Conservation (phyloP, 2,888 invertebrate genomes). For the Hyles lineata region DNA sequence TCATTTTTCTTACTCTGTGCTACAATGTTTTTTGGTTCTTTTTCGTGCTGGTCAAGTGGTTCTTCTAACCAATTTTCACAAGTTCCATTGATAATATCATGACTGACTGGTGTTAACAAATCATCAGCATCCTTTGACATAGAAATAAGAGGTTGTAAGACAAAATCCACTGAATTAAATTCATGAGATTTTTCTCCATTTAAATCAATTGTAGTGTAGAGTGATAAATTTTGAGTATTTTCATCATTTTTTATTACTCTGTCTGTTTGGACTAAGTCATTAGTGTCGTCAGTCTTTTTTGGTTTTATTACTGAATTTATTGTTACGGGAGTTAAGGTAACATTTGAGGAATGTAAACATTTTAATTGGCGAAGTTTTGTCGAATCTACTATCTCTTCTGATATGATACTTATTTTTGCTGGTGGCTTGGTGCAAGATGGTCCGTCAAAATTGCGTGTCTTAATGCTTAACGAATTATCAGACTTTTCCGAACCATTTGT, state of each 20-base stretch:
- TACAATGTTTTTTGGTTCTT: neutral
- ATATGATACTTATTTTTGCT: conserved; percentile 56
- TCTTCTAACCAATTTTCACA: too few species aligned
- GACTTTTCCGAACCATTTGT: conserved; percentile 28
- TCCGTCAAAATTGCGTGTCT: neutral
- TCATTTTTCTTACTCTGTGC: conserved; percentile 3
- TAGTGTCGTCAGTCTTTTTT: conserved; percentile 35
- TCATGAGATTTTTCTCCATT: neutral
- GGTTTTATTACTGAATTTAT: conserved; percentile 47
- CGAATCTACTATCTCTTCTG: conserved; percentile 55
- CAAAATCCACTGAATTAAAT: neutral
- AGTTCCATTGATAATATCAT: neutral
- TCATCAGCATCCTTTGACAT: neutral
- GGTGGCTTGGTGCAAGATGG: neutral
- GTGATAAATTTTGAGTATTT: neutral
- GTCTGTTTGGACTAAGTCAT: neutral
- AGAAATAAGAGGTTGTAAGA: too few species aligned
- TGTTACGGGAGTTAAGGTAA: conserved; percentile 48
- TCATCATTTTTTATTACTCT: neutral
- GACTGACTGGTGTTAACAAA: neutral
- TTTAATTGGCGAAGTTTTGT: conserved; percentile 47
- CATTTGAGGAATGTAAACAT: conserved; percentile 37
- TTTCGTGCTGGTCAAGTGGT: neutral
- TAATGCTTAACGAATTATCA: conserved; percentile 30
- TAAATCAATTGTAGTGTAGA: neutral